Evolutionary conservation across 2,797 vertebrate genomes (phyloP), one percentile per base, ranked within the genome.

Genomic region (Sebastes alutus): DNA sequence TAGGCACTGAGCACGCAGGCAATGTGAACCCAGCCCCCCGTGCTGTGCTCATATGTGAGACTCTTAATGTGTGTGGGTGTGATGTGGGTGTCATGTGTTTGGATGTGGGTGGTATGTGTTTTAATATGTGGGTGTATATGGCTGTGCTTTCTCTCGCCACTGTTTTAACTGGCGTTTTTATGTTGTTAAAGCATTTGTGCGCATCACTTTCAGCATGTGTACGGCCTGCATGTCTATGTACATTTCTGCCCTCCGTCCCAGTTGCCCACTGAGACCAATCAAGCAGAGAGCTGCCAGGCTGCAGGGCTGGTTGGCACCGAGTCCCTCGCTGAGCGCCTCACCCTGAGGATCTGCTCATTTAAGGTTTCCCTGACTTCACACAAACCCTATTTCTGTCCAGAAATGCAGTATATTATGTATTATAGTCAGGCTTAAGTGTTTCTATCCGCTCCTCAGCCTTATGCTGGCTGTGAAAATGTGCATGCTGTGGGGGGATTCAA

Each of bases 231-330:
- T 32, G 70, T 76, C 55, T 35, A 30, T n/a, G 88, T 82, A 79
- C 82, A 73, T 86, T 87, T 87, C 76, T 89, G 78, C 87, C 92
- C 88, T 88, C 58, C 75, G 60, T 89, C 87, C 77, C 78, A 7
- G 78, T 75, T 85, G 81, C 90, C 92, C 86, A 75, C 89, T 90
- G 92, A 93, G 93, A 93, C 91, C 90, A 93, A 92, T 93, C 92
- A 92, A 65, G 81, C 84, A n/a, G 61, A 78, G 87, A 80, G 87
- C 88, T 92, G 86, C 89, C 77, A 88, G 82, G 91, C 91, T 91
- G 89, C 78, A 79, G 85, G 86, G 90, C 85, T 77, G 83, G 56
- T 82, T 92, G 90, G 88, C 87, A 77, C 78, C 1, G 79, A 77
- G 76, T 86, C 82, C 78, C 84, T 88, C 49, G 52, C 84, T 88